Evolutionary conservation across 2,888 invertebrate species (phyloP), one percentile per base, ranked within the genome.

Genomic region (Drosophila atripex): DNA sequence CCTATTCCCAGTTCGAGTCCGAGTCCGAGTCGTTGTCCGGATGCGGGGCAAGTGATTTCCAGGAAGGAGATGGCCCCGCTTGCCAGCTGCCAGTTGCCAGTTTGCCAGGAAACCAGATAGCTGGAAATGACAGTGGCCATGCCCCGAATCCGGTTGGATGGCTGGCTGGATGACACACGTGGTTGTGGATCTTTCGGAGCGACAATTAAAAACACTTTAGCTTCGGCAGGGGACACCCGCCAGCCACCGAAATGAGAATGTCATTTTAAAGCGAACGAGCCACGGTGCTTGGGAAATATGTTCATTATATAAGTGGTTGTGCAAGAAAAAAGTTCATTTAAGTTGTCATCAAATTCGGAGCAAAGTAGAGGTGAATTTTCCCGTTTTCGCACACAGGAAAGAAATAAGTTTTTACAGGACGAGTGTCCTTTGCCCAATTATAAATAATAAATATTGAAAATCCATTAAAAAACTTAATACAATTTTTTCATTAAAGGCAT

Each of bases 91-190:
- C 46, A 57, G 47, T 18, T 58, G 70, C 39, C 46, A 54, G 63
- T 47, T 68, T 51, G 63, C 32, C 51, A 57, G 57, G 47, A 55
- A 66, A 51, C 59, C 69, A 60, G 72, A 75, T 66, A 75, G 59
- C 86, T 69, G 66, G 69, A 70, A 80, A 79, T 78, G 73, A 63
- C 65, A 72, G 56, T 38, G 47, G 28, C 53, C 52, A 64, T 50
- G 59, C 49, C 45, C 43, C 25, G 43, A 25, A 35, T 45, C n/a
- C 52, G 52, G 23, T 16, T 45, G 25, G 28, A 25, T 35, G 23
- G 35, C 18, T 59, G 64, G 54, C 39, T 57, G 51, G 14, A 55
- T 49, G 47, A 50, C 57, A 68, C 56, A 71, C 57, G 49, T 73
- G 55, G 61, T 30, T 16, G 41, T 30, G 35, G 18, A 53, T 46